phyloP scores from a whole-genome alignment of 2,888 invertebrate species.

The Nomada ferruginata region DNA sequence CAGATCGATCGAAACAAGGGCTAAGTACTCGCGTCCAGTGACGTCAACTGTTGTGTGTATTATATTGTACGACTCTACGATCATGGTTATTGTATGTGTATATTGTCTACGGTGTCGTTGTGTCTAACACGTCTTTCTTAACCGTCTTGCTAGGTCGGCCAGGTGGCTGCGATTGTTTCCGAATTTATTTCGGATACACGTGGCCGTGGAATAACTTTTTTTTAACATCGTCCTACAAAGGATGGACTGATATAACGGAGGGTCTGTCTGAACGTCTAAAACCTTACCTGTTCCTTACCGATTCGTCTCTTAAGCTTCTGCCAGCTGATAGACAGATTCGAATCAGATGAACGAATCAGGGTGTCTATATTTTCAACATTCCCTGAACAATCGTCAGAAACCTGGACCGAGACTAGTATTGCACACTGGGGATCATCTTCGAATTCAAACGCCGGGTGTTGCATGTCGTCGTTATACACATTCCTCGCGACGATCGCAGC shows the following conservation, averaged over 20 bases:
- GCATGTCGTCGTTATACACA: constrained; percentile 19
- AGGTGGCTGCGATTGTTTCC: constrained; percentile 17
- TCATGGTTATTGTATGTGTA: constrained; percentile 63
- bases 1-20: constrained; percentile 17
- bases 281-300: background rate
- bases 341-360: background rate
- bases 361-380: background rate
- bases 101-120: constrained; percentile 57
- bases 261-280: background rate
- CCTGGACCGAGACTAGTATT: constrained; percentile 1
- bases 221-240: background rate
- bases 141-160: constrained; percentile 35
- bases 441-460: constrained; percentile 13
- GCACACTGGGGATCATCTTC: constrained; percentile 34
- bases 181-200: too few relatives aligned
- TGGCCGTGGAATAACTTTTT: background rate
- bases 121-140: constrained; percentile 52
- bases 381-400: background rate
- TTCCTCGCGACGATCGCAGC: constrained; percentile 13
- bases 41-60: constrained; percentile 51
- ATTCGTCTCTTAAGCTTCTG: background rate
- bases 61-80: constrained; percentile 57
- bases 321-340: background rate
- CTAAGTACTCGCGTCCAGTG: constrained; percentile 51
- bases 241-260: background rate